These are phyloP conservation scores for Zaprionus vittiger DNA, from an alignment of 1,140 invertebrate species.

Conservation along the genomic window DNA sequence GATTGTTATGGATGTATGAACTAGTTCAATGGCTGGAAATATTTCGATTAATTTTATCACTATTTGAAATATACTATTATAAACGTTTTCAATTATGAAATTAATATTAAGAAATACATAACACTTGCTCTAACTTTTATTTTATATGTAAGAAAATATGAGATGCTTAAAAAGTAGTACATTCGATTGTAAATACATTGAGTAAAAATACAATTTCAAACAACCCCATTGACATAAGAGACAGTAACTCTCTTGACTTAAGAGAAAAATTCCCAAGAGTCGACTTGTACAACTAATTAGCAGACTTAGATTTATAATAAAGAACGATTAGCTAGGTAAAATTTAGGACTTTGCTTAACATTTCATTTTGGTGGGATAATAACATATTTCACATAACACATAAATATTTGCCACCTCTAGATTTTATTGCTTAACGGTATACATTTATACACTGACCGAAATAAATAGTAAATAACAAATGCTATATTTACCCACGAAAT, in stretches of 20 bases:
- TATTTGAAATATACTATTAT: background rate
- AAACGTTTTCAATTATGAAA: background rate
- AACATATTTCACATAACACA: background rate
- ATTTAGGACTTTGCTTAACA: background rate
- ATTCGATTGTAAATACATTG: background rate
- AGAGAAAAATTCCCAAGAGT: slow-evolving; percentile 29
- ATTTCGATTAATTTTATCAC: background rate
- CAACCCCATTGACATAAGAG: slow-evolving; percentile 19
- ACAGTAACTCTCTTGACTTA: background rate
- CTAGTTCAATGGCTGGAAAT: background rate
- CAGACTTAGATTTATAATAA: background rate
- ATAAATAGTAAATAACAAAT: background rate
- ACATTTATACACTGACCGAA: slow-evolving; percentile 37
- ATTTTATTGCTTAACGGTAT: slow-evolving; percentile 24
- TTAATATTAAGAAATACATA: no score
- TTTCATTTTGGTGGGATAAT: background rate
- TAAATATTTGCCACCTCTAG: slow-evolving; percentile 3
- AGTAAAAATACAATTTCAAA: background rate
- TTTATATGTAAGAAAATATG: background rate
- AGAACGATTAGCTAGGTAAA: background rate
- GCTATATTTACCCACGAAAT: background rate
- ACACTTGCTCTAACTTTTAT: no score
- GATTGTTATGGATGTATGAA: background rate
- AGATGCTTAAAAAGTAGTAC: background rate
- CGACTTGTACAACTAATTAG: background rate